Evolutionary conservation across 30 jellyfish, hydroid and myxozoan genomes (phyloP), one percentile per base, ranked within the genome.

Genomic region (Cassiopea andromeda): DNA sequence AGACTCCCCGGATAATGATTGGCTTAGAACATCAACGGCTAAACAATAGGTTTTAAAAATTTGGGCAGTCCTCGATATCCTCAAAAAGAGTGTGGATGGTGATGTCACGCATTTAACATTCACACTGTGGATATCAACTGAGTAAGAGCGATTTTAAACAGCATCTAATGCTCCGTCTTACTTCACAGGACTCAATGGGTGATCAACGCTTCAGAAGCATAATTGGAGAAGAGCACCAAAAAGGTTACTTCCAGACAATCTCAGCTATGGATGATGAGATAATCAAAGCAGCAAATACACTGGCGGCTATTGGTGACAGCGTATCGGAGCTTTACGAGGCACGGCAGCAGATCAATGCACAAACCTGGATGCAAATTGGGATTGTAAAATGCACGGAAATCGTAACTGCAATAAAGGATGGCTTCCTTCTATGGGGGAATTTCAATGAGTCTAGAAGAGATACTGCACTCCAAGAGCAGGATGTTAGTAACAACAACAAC

Each of bases 241-340:
- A 64, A 64, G 27, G 27, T 64, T 7, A 58, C 8, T 14, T 6
- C 8, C 68, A 58, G 68, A 58, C 68, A 58, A 58, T 6, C 14
- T 7, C 13, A 58, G 43, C 8, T 17, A 7, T 64, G 15, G 73
- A 64, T 7, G 68, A 50, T 46, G 83, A 44, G 46, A 75, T 75
- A 44, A 38, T 10, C 0, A 7, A 7, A 75, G 70, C n/a, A 49
- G 86, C 86, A 3, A 49, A 47, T 2, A 27, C 48, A 19, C 75
- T 77, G 1, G 16, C 86, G 0, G 73, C 48, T 12, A 77, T 77
- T 46, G 86, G 86, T 0, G 86, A 77, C 38, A 77, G 50, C 75
- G 7, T 77, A 2, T 60, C 48, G 13, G 54, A 77, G 1, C 19
- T 7, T 19, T 77, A 77, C 54, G 74, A 38, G 27, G 15, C 86